phyloP scores from a whole-genome alignment of 2,797 vertebrate species.

The Alectoris magna region DNA sequence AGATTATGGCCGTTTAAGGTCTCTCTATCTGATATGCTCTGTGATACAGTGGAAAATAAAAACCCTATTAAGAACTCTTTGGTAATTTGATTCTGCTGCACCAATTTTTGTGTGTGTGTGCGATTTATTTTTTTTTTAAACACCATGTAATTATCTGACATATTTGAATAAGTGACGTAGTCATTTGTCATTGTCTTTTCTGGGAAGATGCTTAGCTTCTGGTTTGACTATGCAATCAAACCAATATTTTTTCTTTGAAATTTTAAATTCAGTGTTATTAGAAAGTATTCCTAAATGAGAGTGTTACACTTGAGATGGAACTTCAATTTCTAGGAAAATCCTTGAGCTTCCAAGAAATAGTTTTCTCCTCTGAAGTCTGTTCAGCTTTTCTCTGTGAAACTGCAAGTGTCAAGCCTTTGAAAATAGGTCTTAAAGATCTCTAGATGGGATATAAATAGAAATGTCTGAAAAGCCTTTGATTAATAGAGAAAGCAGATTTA shows the following conservation, averaged over 20 bases:
- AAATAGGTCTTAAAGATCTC: not conserved
- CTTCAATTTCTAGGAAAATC: not conserved
- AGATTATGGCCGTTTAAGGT: not conserved
- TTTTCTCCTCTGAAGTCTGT: not conserved
- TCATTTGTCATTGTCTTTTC: not conserved
- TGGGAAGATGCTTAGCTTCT: not conserved
- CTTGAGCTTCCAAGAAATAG: fast-evolving
- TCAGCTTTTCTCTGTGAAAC: not conserved
- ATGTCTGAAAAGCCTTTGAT: not conserved
- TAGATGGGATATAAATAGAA: not conserved
- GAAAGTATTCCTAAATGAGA: not conserved
- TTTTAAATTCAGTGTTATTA: not conserved
- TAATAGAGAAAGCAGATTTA: not conserved
- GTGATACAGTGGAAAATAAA: not conserved
- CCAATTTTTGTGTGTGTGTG: not conserved
- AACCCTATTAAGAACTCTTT: not conserved
- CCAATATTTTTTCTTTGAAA: not conserved
- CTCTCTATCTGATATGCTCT: not conserved
- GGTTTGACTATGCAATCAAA: not conserved
- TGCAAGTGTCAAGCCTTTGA: not conserved
- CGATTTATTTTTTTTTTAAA: not conserved
- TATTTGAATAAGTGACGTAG: not conserved
- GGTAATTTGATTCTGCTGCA: not conserved
- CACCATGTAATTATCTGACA: not conserved
- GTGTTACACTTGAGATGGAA: not conserved